phyloP scores from a whole-genome alignment of 64 coral and sea anemone species.

The Actinia tenebrosa region DNA sequence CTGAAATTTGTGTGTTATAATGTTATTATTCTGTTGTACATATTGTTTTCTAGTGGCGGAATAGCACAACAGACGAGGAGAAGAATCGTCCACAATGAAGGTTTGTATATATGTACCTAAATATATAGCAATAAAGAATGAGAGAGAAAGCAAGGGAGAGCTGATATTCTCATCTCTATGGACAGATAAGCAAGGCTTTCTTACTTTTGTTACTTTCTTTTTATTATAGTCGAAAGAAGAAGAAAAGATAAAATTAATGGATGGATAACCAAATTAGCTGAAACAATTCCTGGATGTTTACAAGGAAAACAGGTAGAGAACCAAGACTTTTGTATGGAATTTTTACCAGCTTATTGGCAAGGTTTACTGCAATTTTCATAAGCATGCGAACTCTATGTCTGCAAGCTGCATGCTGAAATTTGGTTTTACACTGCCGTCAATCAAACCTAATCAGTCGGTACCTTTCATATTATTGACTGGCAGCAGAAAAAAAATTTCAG shows the following conservation, averaged over 20 bases:
- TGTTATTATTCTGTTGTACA: too few species aligned
- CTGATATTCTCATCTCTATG: not conserved
- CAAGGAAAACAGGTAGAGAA: slow-evolving; percentile 76
- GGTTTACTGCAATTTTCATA: too few species aligned
- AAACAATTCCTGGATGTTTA: slow-evolving; percentile 65
- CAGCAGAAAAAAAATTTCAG: too few species aligned
- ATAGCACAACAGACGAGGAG: slow-evolving; percentile 92
- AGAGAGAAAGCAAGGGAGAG: not conserved
- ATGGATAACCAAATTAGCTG: slow-evolving; percentile 76
- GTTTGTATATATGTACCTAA: slow-evolving; percentile 6
- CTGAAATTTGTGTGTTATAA: not conserved
- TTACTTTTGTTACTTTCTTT: not conserved
- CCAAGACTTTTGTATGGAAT: too few species aligned
- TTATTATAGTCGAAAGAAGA: slow-evolving; percentile 67
- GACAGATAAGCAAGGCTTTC: not conserved
- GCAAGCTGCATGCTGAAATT: too few species aligned
- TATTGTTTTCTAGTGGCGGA: slow-evolving; percentile 57
- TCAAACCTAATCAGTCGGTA: too few species aligned
- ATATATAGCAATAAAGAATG: not conserved
- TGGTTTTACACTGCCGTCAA: too few species aligned
- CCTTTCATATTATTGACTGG: too few species aligned
- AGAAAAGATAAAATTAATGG: slow-evolving; percentile 91
- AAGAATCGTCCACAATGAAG: slow-evolving; percentile 99
- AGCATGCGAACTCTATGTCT: too few species aligned
- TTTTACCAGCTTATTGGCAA: not conserved